Conservation (phyloP, 2,797 vertebrate genomes). For the Spinibarbus caldwelli region DNA sequence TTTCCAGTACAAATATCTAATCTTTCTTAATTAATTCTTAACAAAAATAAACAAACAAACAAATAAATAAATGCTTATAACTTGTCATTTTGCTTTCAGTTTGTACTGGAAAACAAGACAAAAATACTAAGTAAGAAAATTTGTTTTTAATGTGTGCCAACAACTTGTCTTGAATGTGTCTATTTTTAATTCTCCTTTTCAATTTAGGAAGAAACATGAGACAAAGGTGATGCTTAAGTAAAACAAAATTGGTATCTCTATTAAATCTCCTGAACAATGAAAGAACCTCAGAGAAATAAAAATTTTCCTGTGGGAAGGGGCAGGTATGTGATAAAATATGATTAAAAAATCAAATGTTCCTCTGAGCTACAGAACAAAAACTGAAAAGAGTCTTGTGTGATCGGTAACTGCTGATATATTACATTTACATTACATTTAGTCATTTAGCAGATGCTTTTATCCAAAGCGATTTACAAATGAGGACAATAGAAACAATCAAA, state of each 20-base stretch:
- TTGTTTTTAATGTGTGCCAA: neutral
- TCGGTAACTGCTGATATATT: conserved; percentile 32
- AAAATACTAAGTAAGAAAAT: neutral
- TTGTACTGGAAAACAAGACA: neutral
- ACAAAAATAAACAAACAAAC: neutral
- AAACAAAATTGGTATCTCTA: neutral
- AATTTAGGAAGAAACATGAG: neutral
- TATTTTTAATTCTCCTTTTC: neutral
- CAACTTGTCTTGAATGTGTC: neutral
- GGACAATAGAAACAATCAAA: no score
- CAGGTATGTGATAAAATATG: neutral
- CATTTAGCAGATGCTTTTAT: no score
- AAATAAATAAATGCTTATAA: no score
- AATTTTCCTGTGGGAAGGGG: neutral
- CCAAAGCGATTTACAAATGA: no score
- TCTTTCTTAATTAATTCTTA: no score
- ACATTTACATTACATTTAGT: no score
- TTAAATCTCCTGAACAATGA: no score
- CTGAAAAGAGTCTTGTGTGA: conserved; percentile 14
- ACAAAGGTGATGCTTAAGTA: neutral
- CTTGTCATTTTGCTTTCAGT: neutral
- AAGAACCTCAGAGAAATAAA: no score
- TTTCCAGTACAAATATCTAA: no score
- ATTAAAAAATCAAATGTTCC: neutral
- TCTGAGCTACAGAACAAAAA: conserved; percentile 1